These are phyloP conservation scores for Caenorhabditis sinica DNA, from an alignment of 2,888 invertebrate species.

Conservation along the genomic window DNA sequence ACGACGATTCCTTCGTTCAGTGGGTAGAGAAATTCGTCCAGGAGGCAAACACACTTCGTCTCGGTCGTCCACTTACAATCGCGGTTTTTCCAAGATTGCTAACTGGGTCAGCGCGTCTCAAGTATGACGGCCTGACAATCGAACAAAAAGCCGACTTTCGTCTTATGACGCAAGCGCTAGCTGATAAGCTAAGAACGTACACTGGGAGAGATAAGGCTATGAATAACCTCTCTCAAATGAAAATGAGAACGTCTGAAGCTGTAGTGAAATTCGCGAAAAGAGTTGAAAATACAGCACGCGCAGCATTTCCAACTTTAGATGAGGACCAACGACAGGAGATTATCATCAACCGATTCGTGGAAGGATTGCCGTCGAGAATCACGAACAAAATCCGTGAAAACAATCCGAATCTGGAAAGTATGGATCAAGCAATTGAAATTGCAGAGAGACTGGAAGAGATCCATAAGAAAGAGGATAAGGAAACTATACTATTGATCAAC, in stretches of 20 bases:
- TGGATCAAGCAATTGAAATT: not conserved
- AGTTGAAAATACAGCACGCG: not conserved
- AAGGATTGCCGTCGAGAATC: not conserved
- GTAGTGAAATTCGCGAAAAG: not conserved
- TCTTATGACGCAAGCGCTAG: not conserved
- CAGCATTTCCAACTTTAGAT: not conserved
- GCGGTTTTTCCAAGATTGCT: constrained; percentile 7
- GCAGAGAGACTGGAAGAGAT: not conserved
- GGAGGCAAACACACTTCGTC: not conserved
- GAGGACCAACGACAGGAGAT: not conserved
- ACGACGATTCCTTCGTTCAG: not conserved
- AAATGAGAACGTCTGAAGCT: not conserved
- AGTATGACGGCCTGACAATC: not conserved
- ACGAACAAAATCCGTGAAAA: not conserved
- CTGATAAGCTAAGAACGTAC: not conserved
- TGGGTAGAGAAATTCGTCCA: not conserved
- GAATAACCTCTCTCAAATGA: not conserved
- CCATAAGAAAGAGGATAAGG: not conserved
- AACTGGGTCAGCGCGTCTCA: not conserved
- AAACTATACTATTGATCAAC: not conserved
- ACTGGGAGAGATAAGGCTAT: not conserved
- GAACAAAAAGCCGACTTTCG: not conserved
- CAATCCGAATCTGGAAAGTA: not conserved
- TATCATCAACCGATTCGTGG: not conserved
- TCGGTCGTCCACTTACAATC: not conserved